Conservation (phyloP, 1,140 invertebrate genomes). For the Halyomorpha halys region DNA sequence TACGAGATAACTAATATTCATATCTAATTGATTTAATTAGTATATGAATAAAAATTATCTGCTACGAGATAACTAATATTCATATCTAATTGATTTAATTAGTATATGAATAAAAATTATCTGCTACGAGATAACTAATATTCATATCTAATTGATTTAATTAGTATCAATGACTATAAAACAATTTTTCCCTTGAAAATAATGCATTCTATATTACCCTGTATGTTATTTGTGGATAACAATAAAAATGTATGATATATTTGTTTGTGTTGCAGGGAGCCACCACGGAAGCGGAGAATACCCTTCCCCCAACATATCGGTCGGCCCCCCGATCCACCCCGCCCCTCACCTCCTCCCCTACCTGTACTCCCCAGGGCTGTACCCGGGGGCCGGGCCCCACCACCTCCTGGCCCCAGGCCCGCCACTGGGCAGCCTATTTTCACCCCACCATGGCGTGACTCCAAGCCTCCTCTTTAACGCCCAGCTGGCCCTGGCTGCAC, state of each 20-base stretch:
- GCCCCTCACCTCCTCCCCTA: slow-evolving; percentile 72
- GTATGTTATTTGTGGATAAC: no score
- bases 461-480: slow-evolving; percentile 72
- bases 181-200: no score
- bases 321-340: slow-evolving; percentile 77
- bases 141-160: no score
- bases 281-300: slow-evolving; percentile 48
- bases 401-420: slow-evolving; percentile 53
- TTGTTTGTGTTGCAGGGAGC: slow-evolving; percentile 30
- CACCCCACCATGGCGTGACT: slow-evolving; percentile 45
- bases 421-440: slow-evolving; percentile 30
- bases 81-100: no score
- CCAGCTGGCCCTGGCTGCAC: slow-evolving; percentile 64
- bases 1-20: no score
- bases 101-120: no score
- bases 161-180: no score
- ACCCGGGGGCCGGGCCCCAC: slow-evolving; percentile 48
- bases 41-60: no score
- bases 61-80: no score
- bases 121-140: no score
- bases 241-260: neutral
- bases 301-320: slow-evolving; percentile 72
- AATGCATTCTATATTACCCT: no score
- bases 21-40: no score
- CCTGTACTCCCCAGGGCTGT: slow-evolving; percentile 54